Evolutionary conservation across 2,888 invertebrate genomes (phyloP), one percentile per base, ranked within the genome.

Genomic region (Epinotia ramella): DNA sequence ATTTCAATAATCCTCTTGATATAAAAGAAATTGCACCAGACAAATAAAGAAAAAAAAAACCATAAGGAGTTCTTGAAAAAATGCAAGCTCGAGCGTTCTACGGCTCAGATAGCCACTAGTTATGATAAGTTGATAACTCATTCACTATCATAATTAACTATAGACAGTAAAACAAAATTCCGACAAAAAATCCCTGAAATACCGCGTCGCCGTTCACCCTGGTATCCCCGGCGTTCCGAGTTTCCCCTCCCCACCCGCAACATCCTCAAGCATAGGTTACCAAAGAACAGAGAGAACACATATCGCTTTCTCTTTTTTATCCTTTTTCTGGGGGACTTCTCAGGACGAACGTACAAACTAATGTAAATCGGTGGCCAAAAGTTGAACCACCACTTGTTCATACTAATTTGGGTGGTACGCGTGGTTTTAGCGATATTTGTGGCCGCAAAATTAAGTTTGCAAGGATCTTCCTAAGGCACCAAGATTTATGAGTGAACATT

Each of bases 231-330:
- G 57, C 67, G 70, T 68, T 66, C 66, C 73, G 53, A 73, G 74
- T 65, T 75, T 75, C 77, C 64, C 75, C 74, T 80, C 46, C 40
- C 72, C 79, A 82, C 86, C 84, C 83, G 85, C 77, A 81, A 78
- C 81, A 82, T 84, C 84, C 84, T 82, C 85, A 80, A 80, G 77
- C 83, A 84, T 81, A 88, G 87, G 87, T 80, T 84, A 86, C 79
- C 80, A 83, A 86, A 84, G 78, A 84, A 89, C 85, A 90, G 90
- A 90, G 89, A 89, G 80, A 84, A 80, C 84, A 73, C 76, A 80
- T 84, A 82, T 82, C 78, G 79, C 86, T 87, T 80, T 88, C 87
- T 84, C 87, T 85, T 87, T 88, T 87, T 84, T 81, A 84, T 87
- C 87, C 87, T 86, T 85, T 86, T 84, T 84, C 86, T 84, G 73